Conservation (phyloP, 2,113 vertebrate species). For the Stigmatopora nigra region DNA sequence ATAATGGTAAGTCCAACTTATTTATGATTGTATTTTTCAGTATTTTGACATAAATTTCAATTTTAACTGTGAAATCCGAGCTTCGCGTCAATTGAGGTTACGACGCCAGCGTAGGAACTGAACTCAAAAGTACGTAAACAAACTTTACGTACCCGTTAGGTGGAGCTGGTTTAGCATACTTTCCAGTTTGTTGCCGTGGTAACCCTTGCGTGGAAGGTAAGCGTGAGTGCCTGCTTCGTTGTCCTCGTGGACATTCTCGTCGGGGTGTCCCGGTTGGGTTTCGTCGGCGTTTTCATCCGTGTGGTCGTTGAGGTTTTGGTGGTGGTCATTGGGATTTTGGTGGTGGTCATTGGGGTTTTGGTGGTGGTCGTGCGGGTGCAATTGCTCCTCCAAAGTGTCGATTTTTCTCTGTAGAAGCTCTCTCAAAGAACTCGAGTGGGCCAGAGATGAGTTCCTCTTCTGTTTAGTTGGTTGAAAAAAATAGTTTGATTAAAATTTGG, state of each 20-base stretch:
- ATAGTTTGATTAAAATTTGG: background rate
- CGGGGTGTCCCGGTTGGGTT: background rate
- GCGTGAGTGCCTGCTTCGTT: slow-evolving; percentile 52
- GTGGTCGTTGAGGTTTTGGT: background rate
- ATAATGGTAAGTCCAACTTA: no score
- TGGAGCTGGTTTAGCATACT: slow-evolving; percentile 67
- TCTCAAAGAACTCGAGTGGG: slow-evolving; percentile 70
- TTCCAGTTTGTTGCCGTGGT: slow-evolving; percentile 62
- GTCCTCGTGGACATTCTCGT: slow-evolving; percentile 8
- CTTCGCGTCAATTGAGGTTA: no score
- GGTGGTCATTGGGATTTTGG: no score
- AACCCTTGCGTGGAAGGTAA: slow-evolving; percentile 29
- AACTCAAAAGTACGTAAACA: background rate
- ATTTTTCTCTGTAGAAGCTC: slow-evolving; percentile 78
- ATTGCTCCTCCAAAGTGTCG: slow-evolving; percentile 69
- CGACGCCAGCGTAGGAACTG: no score
- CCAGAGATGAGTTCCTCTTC: slow-evolving; percentile 70
- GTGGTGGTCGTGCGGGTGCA: slow-evolving; percentile 46
- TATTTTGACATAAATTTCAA: no score
- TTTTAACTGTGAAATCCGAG: no score
- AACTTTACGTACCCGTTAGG: slow-evolving; percentile 42
- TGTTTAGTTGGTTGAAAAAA: slow-evolving; percentile 36
- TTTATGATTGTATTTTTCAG: no score
- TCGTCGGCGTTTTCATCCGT: slow-evolving; percentile 5
- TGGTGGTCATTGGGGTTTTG: no score